These are phyloP conservation scores for Drosophila mimetica DNA, from an alignment of 2,888 invertebrate species.

Conservation along the genomic window DNA sequence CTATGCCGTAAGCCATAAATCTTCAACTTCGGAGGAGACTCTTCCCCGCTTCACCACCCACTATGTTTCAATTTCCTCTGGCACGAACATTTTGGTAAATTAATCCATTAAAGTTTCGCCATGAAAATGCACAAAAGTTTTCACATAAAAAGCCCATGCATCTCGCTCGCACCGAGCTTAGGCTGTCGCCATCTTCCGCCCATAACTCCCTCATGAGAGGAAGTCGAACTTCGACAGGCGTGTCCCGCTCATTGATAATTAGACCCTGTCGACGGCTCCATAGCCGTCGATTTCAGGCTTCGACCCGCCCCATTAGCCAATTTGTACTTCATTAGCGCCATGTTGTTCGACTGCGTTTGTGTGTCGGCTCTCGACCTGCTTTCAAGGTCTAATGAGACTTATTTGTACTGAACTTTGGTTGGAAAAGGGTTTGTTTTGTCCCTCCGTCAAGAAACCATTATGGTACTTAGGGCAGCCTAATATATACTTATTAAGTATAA, in stretches of 20 bases:
- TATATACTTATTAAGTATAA: too few relatives aligned
- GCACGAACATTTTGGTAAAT: slow-evolving; percentile 70
- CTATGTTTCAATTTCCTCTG: slow-evolving; percentile 73
- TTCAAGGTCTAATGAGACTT: slow-evolving; percentile 48
- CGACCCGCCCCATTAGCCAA: slow-evolving; percentile 63
- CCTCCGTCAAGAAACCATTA: neutral
- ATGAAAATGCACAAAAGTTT: slow-evolving; percentile 71
- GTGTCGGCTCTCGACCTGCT: slow-evolving; percentile 5
- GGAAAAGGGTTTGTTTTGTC: slow-evolving; percentile 2
- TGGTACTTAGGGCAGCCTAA: neutral
- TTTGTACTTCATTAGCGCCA: slow-evolving; percentile 75
- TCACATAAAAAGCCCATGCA: slow-evolving; percentile 66
- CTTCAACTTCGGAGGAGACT: slow-evolving; percentile 37
- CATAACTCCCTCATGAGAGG: slow-evolving; percentile 42
- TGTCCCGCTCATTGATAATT: slow-evolving; percentile 67
- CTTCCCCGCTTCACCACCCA: slow-evolving; percentile 17
- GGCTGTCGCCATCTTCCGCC: slow-evolving; percentile 17
- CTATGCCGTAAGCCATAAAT: slow-evolving; percentile 62
- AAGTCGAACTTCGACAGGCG: slow-evolving; percentile 45
- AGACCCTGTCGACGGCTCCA: slow-evolving; percentile 41
- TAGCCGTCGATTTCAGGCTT: slow-evolving; percentile 19
- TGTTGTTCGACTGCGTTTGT: slow-evolving; percentile 35
- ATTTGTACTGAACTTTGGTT: slow-evolving; percentile 21
- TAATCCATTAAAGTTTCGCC: slow-evolving; percentile 78
- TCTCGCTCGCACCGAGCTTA: slow-evolving; percentile 8